phyloP scores from a whole-genome alignment of 2,797 vertebrate genomes.

The Lacerta agilis region DNA sequence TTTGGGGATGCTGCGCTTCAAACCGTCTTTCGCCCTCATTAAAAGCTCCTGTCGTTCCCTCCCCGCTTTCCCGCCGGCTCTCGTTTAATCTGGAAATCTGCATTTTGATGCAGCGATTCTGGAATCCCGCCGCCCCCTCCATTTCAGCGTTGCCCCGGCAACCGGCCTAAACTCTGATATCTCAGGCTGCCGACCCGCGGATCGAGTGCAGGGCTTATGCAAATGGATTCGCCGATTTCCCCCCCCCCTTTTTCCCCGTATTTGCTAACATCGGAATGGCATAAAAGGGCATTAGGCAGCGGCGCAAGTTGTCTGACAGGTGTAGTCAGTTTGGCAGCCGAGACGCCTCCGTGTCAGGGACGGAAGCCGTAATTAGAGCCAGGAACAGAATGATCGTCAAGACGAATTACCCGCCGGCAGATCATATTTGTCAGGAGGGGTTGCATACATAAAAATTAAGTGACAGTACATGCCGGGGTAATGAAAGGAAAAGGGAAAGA shows the following conservation, averaged over 20 bases:
- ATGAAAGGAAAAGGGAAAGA: slow-evolving; percentile 83
- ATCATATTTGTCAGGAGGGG: slow-evolving; percentile 86
- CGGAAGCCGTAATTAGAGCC: slow-evolving; percentile 80
- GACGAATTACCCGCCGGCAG: slow-evolving; percentile 82
- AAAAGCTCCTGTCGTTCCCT: no score
- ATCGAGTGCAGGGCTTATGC: slow-evolving; percentile 80
- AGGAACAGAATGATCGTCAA: slow-evolving; percentile 82
- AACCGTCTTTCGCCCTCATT: no score
- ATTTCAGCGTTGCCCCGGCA: slow-evolving; percentile 78
- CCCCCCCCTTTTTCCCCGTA: slow-evolving; percentile 67
- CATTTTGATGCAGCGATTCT: slow-evolving; percentile 19
- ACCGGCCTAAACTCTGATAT: slow-evolving; percentile 76
- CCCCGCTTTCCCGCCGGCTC: neutral
- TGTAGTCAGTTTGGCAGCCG: slow-evolving; percentile 73
- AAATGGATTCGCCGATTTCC: slow-evolving; percentile 75
- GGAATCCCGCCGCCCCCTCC: neutral
- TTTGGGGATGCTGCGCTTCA: no score
- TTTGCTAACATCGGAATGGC: slow-evolving; percentile 85
- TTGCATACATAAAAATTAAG: slow-evolving; percentile 85
- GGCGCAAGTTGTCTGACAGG: slow-evolving; percentile 79
- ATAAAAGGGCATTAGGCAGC: slow-evolving; percentile 83
- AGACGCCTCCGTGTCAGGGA: slow-evolving; percentile 68
- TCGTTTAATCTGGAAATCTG: slow-evolving; percentile 35
- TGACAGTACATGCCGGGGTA: slow-evolving; percentile 83
- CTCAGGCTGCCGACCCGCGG: slow-evolving; percentile 86